phyloP scores from a whole-genome alignment of 2,888 invertebrate species.

The Diarsia mendica region DNA sequence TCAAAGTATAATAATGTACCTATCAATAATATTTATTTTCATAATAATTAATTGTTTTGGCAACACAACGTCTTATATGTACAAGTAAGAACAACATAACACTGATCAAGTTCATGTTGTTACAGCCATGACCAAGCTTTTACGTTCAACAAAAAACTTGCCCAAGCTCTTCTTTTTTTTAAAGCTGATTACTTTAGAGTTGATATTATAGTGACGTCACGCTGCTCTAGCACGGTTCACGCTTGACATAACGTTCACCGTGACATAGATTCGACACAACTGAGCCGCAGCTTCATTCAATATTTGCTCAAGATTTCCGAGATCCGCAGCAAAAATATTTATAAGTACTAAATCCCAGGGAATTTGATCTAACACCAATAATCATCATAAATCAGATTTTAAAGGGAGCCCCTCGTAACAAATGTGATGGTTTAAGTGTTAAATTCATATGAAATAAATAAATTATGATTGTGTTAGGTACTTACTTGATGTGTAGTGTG shows the following conservation, averaged over 20 bases:
- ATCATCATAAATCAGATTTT: background rate
- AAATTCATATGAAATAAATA: background rate
- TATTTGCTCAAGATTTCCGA: slow-evolving; percentile 43
- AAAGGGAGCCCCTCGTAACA: background rate
- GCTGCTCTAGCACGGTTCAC: slow-evolving; percentile 21
- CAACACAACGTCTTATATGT: slow-evolving; percentile 6
- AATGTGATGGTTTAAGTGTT: background rate
- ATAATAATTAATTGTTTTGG: background rate
- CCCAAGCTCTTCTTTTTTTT: slow-evolving; percentile 1
- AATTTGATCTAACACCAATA: background rate
- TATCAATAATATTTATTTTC: no score
- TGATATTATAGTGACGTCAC: slow-evolving; percentile 39
- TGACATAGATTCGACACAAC: slow-evolving; percentile 54
- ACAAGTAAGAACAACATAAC: background rate
- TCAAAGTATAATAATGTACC: no score
- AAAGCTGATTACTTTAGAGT: background rate
- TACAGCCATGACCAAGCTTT: background rate
- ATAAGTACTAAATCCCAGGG: background rate
- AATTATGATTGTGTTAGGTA: background rate
- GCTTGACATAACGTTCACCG: slow-evolving; percentile 29
- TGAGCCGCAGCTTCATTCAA: slow-evolving; percentile 30
- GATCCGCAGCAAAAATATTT: slow-evolving; percentile 8
- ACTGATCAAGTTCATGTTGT: background rate
- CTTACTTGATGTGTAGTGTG: background rate
- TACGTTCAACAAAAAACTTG: slow-evolving; percentile 11